Conservation (phyloP, 2,113 vertebrate species). For the Lycocorax pyrrhopterus region DNA sequence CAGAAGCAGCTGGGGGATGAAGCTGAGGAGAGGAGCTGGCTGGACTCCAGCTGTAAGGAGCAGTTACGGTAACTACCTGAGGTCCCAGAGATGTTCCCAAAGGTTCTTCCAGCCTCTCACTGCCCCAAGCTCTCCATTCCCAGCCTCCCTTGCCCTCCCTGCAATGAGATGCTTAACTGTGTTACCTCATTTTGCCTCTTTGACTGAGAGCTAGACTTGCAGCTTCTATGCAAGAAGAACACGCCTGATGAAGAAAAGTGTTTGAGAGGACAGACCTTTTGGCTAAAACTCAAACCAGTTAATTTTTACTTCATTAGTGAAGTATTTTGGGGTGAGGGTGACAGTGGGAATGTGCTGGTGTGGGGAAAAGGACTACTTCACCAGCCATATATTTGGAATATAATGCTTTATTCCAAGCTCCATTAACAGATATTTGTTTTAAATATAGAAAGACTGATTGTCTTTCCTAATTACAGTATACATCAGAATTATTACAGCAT, state of each 20-base stretch:
- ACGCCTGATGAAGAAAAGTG: not conserved
- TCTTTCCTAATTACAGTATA: not conserved
- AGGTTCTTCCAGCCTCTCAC: not conserved
- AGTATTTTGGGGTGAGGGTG: fast-evolving
- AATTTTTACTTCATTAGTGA: not conserved
- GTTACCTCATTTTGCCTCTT: not conserved
- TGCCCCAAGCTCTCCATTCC: fast-evolving
- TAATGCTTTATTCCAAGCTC: not conserved
- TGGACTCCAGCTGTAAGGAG: not conserved
- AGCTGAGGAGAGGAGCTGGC: not conserved
- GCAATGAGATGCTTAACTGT: not conserved
- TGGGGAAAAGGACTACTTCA: not conserved
- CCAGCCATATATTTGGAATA: not conserved
- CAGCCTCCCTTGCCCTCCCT: not conserved
- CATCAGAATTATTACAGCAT: not conserved
- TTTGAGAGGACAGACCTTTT: not conserved
- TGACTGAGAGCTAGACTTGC: not conserved
- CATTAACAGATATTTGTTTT: not conserved
- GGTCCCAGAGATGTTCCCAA: not conserved
- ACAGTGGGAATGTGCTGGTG: not conserved
- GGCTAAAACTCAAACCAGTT: not conserved
- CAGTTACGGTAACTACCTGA: not conserved
- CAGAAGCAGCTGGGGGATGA: not conserved
- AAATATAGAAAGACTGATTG: not conserved
- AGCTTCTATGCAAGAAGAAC: not conserved